These are phyloP conservation scores for Piprites chloris DNA, from an alignment of 2,113 vertebrate genomes.

Conservation along the genomic window DNA sequence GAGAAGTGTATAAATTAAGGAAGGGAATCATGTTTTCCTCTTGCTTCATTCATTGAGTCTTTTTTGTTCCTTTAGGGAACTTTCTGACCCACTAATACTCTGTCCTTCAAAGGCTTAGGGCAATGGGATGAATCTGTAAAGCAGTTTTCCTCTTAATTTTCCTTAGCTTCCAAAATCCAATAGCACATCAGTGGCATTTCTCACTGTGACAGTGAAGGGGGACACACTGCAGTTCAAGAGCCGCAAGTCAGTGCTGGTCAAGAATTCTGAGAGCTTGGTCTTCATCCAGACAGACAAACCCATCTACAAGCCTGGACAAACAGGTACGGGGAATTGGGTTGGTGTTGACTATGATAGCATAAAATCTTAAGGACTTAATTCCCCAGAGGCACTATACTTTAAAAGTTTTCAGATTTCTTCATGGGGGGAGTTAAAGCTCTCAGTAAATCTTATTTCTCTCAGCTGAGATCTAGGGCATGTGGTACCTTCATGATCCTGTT, in stretches of 20 bases:
- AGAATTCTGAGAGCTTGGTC: conserved; percentile 54
- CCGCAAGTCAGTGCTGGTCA: conserved; percentile 56
- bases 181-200: conserved; percentile 36
- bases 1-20: background rate
- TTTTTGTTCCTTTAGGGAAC: background rate
- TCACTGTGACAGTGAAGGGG: conserved; percentile 63
- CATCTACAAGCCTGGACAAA: conserved; percentile 72
- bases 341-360: background rate
- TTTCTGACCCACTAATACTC: background rate
- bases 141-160: background rate
- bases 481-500: background rate
- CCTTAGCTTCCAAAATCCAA: conserved; percentile 54
- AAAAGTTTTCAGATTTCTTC: background rate
- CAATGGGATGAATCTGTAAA: background rate
- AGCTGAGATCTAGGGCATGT: background rate
- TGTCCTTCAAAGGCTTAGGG: background rate
- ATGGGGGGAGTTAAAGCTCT: background rate
- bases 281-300: conserved; percentile 76
- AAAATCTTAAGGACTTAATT: background rate
- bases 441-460: background rate
- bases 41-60: background rate
- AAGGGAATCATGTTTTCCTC: background rate
- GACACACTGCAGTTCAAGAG: conserved; percentile 57
- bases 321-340: conserved; percentile 26
- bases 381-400: background rate